phyloP scores from a whole-genome alignment of 1,140 invertebrate species.

The Mamestra configurata region DNA sequence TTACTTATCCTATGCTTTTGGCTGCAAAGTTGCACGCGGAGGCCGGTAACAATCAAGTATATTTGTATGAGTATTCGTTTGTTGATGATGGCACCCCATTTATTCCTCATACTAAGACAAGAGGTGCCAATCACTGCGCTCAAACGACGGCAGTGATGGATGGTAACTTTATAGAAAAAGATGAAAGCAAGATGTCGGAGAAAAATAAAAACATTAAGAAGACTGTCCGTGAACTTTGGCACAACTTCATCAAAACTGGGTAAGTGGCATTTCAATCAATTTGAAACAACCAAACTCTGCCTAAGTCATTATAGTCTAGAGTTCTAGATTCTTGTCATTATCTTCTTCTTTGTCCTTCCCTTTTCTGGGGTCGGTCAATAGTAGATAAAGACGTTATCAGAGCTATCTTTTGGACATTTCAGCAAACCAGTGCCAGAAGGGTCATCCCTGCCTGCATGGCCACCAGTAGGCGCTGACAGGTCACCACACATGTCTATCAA shows the following conservation, averaged over 20 bases:
- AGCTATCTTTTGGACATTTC: not conserved
- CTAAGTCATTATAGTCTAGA: no score
- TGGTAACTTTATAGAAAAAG: not conserved
- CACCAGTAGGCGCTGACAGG: conserved; percentile 27
- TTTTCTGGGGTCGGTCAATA: no score
- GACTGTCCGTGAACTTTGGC: conserved; percentile 59
- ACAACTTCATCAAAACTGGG: not conserved
- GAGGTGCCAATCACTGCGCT: conserved; percentile 66
- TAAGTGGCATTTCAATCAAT: not conserved
- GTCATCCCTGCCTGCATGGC: conserved; percentile 49
- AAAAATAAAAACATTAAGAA: conserved; percentile 56
- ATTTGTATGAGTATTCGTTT: conserved; percentile 70
- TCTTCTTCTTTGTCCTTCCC: no score
- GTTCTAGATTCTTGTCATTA: no score
- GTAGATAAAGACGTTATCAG: no score
- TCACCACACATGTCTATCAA: conserved; percentile 54
- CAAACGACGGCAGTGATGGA: conserved; percentile 63
- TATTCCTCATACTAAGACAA: conserved; percentile 57
- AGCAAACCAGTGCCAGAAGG: conserved; percentile 55
- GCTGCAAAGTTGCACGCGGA: conserved; percentile 56
- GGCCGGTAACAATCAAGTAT: not conserved
- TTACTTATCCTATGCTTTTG: conserved; percentile 62
- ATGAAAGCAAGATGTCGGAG: conserved; percentile 54
- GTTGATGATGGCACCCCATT: conserved; percentile 50
- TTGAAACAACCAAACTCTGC: no score